phyloP scores from a whole-genome alignment of 2,888 invertebrate species.

The Rhyacophila evoluta region DNA sequence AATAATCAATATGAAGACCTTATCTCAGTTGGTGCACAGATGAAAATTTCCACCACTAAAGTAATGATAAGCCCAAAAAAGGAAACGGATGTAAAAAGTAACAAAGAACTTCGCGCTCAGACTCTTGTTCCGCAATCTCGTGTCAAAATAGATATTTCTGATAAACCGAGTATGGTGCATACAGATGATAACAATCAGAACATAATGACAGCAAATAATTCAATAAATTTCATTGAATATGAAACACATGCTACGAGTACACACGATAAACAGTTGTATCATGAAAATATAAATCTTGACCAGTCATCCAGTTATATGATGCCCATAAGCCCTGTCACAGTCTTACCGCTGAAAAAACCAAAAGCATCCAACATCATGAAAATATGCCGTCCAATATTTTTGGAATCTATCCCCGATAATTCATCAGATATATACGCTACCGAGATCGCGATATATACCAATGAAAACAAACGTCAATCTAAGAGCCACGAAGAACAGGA shows the following conservation, averaged over 20 bases:
- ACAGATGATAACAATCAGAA: background rate
- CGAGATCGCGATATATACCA: background rate
- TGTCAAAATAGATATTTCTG: conserved; percentile 58
- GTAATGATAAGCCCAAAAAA: conserved; percentile 67
- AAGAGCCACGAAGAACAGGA: conserved; percentile 53
- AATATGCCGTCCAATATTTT: conserved; percentile 49
- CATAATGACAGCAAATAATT: too few relatives aligned
- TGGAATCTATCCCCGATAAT: conserved; percentile 52
- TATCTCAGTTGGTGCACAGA: conserved; percentile 66
- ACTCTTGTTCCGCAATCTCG: conserved; percentile 62
- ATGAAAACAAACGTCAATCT: conserved; percentile 29
- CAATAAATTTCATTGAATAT: too few relatives aligned
- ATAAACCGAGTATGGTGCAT: background rate
- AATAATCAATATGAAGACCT: conserved; percentile 2
- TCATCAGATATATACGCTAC: background rate
- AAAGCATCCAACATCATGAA: conserved; percentile 25
- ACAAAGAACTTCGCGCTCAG: conserved; percentile 65
- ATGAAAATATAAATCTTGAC: conserved; percentile 53
- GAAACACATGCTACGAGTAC: too few relatives aligned
- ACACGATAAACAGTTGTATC: conserved; percentile 59
- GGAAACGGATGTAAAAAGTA: conserved; percentile 66
- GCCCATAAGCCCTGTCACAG: background rate
- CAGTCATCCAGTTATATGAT: background rate
- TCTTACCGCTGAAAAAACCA: background rate
- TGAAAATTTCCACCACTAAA: conserved; percentile 66